These are phyloP conservation scores for Glaucopsyche alexis DNA, from an alignment of 2,888 invertebrate genomes.

Conservation along the genomic window DNA sequence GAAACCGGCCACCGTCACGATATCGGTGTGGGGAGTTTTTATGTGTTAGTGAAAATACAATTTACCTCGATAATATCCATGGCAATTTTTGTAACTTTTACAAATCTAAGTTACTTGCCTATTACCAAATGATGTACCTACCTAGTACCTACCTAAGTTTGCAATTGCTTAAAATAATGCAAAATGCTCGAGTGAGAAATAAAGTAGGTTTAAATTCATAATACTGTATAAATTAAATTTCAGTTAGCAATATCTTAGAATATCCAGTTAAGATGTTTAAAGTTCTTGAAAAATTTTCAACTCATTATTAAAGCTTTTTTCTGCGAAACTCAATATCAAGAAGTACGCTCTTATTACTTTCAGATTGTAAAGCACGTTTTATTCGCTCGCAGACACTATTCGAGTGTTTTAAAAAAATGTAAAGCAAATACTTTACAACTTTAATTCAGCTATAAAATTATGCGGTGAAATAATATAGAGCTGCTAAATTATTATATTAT, in stretches of 20 bases:
- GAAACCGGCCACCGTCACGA: no score
- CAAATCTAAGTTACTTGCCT: no score
- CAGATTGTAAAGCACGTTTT: constrained; percentile 21
- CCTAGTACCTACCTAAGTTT: neutral
- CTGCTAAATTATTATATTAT: neutral
- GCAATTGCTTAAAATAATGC: neutral
- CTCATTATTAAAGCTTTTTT: constrained; percentile 21
- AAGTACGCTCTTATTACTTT: constrained; percentile 23
- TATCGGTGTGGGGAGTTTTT: no score
- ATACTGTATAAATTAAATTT: constrained; percentile 8
- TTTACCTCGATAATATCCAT: no score
- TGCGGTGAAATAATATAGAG: neutral
- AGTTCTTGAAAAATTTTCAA: constrained; percentile 19
- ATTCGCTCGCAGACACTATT: constrained; percentile 25
- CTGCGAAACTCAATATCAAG: constrained; percentile 21
- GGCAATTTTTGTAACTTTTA: no score
- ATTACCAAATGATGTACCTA: no score
- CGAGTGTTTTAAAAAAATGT: constrained; percentile 17
- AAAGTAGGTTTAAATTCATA: neutral
- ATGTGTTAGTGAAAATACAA: no score
- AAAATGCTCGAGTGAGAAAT: no score
- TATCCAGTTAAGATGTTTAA: constrained; percentile 15
- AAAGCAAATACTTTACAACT: constrained; percentile 12
- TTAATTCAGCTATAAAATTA: neutral
- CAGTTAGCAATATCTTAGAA: constrained; percentile 1